A percentile compares a stretch with the other conserved stretches of the same genome.
phyloP scores from a whole-genome alignment of 2,888 invertebrate genomes.

The Tetragonisca angustula region DNA sequence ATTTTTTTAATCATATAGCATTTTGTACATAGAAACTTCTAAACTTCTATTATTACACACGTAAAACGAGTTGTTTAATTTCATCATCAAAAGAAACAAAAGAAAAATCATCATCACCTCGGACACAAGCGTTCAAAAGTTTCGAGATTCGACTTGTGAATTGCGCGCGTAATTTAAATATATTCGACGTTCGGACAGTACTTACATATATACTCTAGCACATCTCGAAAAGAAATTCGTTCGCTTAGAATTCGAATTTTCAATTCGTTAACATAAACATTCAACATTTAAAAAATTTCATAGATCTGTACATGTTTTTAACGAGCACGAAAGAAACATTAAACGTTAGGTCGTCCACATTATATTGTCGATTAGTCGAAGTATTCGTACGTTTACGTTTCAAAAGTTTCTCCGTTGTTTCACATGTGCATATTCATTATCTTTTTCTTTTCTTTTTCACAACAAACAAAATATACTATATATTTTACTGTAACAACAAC shows the following conservation, averaged over 20 bases:
- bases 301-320: constrained; percentile 8
- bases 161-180: constrained; percentile 12
- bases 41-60: too few species aligned
- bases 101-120: not conserved
- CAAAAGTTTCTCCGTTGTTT: not conserved
- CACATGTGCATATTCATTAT: not conserved
- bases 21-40: not conserved
- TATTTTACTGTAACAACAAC: constrained; percentile 23
- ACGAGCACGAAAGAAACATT: constrained; percentile 12
- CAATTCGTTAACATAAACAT: not conserved
- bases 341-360: constrained; percentile 24
- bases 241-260: not conserved
- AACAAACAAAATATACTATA: constrained; percentile 34
- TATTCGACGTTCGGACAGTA: not conserved
- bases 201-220: not conserved
- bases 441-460: not conserved
- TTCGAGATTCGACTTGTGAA: not conserved
- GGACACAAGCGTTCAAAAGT: not conserved
- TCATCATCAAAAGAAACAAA: not conserved
- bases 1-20: not conserved
- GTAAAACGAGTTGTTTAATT: not conserved
- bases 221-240: not conserved
- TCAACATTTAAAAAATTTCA: constrained; percentile 10
- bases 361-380: constrained; percentile 27
- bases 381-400: not conserved